Base-by-base conservation (phyloP, 35 echinoderm and acorn worm genomes). In the Antedon bifida region DNA sequence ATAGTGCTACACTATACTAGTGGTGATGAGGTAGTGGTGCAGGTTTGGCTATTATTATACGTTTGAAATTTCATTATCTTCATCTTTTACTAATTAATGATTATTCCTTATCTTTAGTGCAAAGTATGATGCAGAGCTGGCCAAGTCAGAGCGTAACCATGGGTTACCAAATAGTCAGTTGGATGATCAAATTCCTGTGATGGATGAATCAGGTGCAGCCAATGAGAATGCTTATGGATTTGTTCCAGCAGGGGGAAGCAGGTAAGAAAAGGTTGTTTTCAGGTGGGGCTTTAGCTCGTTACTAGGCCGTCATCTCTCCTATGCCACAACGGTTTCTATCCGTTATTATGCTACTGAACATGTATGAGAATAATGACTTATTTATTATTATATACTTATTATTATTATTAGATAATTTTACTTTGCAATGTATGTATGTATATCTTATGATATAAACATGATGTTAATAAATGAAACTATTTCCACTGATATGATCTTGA, bases 101-200 rank as follows among this genome's bases (percentile, higher is more conserved):
- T 7, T 42, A 4, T 42, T 77, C 35, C 17, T 85, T 38, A 39
- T 75, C 39, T 78, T 26, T 82, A 99, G 91, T 83, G 95, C 90
- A 35, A 87, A 85, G 30, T 99, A 99, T 78, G 95, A 99, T 84
- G 90, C 95, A 46, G 95, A 99, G 83, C 51, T 75, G 33, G 95
- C 95, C 5, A 85, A 90, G 76, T 82, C 84, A 30, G 95, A 99
- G 73, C 82, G 91, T 21, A 51, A 32, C 13, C 80, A 83, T 78
- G 95, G 95, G 5, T 34, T 92, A 38, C 88, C 90, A 0, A 99
- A 99, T 32, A 87, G 88, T 29, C 95, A 99, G 88, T 42, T 99
- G 26, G 87, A 92, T 35, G 95, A 99, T 44, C 84, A 85, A 14
- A 92, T 99, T 29, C 93, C 93, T 19, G 73, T 91, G 38, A 85